phyloP scores from a whole-genome alignment of 53 echinoderm and acorn worm species.

The Holothuria scabra region DNA sequence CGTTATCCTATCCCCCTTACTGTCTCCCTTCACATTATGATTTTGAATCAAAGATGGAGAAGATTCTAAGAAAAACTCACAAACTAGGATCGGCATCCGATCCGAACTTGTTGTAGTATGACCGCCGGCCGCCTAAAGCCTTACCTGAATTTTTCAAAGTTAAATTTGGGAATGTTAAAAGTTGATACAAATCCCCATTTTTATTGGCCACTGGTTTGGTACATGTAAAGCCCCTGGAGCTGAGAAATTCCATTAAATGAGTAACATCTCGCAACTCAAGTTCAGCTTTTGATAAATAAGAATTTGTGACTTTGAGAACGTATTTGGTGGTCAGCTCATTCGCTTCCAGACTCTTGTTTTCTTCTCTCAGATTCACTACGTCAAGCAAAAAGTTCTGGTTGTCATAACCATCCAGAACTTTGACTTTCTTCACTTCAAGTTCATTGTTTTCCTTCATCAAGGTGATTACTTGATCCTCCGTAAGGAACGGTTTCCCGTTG shows the following conservation, averaged over 20 bases:
- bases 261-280: neutral
- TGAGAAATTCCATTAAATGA: neutral
- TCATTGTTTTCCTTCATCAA: neutral
- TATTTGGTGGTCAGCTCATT: neutral
- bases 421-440: neutral
- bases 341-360: neutral
- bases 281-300: neutral
- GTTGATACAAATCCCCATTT: neutral
- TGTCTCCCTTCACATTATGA: too few relatives aligned
- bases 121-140: neutral
- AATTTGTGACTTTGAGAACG: constrained; percentile 17
- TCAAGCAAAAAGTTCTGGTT: constrained; percentile 21
- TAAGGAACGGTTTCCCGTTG: constrained; percentile 4
- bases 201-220: neutral
- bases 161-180: constrained; percentile 2
- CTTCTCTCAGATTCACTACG: neutral
- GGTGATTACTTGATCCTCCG: neutral
- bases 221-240: constrained; percentile 2
- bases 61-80: too few relatives aligned
- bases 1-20: too few relatives aligned
- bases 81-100: too few relatives aligned
- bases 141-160: neutral
- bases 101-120: too few relatives aligned
- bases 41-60: too few relatives aligned
- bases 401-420: neutral